Base-by-base conservation (phyloP, 2,113 vertebrate genomes). In the Megaleporinus macrocephalus region DNA sequence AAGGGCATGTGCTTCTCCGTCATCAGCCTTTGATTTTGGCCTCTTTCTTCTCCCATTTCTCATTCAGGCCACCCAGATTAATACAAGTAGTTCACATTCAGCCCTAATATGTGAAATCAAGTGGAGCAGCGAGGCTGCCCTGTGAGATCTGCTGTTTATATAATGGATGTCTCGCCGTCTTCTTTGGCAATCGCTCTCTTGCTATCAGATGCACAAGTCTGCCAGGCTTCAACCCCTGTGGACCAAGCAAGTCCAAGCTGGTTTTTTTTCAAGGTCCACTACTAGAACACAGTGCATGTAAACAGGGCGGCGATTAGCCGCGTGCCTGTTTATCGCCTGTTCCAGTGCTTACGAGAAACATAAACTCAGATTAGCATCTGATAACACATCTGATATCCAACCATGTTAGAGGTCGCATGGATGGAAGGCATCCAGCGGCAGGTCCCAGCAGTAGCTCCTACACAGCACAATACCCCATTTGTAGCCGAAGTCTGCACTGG, bases 231-330 rank as follows among this genome's bases (percentile, higher is more conserved):
- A 22, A 18, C 51, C 71, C 44, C 76, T 36, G 79, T 26, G 69
- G 79, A 66, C 57, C 72, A 53, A 16, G 29, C 49, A 5, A 80
- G 78, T 13, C n/a, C 30, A 70, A 70, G 65, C 77, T n/a, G 29
- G 51, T 78, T 44, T 27, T 79, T 69, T 85, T 91, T 90, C 80
- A 90, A 89, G 90, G 88, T 90, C 84, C 86, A 86, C 87, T 86
- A 83, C 78, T 80, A 81, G 30, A 87, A 88, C 77, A 89, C 83
- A 83, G 83, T 81, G 86, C 89, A 88, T 86, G 70, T 86, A 83
- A 89, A 89, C 73, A 75, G 29, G 2, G 71, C 79, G 76, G 86
- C 86, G 87, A 88, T 90, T 87, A 84, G 85, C 87, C 71, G 57
- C 65, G 33, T 29, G 74, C 74, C 61, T 85, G 33, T 85, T 79